Conservation (phyloP, 1,140 invertebrate species). For the Lordiphosa mommai region DNA sequence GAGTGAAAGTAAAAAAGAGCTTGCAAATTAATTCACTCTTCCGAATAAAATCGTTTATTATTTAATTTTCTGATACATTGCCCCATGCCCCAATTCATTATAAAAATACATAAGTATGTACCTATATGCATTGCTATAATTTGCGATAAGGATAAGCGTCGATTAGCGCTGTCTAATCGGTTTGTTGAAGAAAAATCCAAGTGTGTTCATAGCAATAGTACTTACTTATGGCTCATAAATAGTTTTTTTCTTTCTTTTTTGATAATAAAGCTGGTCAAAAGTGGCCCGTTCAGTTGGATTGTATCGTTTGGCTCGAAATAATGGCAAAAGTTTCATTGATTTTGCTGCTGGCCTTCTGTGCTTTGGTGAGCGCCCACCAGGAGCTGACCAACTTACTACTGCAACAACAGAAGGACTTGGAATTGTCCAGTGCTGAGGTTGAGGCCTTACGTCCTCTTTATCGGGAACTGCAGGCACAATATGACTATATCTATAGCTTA, state of each 20-base stretch:
- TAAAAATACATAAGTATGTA: too few species aligned
- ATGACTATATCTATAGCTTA: conserved; percentile 47
- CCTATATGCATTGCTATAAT: conserved; percentile 16
- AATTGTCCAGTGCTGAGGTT: conserved; percentile 42
- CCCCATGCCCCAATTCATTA: conserved; percentile 9
- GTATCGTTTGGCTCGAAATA: conserved; percentile 7
- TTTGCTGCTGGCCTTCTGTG: conserved; percentile 21
- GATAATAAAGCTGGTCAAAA: conserved; percentile 19
- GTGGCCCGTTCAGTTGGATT: conserved; percentile 32
- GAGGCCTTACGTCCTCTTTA: conserved; percentile 54
- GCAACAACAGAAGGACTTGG: conserved; percentile 38
- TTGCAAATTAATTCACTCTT: not conserved
- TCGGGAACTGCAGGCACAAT: conserved; percentile 53
- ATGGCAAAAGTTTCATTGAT: conserved; percentile 25
- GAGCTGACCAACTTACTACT: conserved; percentile 41
- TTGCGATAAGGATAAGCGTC: conserved; percentile 26
- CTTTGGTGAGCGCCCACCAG: conserved; percentile 19
- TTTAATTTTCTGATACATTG: conserved; percentile 18
- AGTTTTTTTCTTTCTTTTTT: not conserved
- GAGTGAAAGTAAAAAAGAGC: too few species aligned
- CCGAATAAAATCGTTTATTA: not conserved
- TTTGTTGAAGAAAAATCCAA: conserved; percentile 45
- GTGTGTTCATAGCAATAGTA: conserved; percentile 39
- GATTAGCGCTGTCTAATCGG: conserved; percentile 54
- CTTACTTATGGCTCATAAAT: conserved; percentile 17